Base-by-base conservation (phyloP, 37 sponge, comb jelly and placozoan species). In the Beroe forskalii region DNA sequence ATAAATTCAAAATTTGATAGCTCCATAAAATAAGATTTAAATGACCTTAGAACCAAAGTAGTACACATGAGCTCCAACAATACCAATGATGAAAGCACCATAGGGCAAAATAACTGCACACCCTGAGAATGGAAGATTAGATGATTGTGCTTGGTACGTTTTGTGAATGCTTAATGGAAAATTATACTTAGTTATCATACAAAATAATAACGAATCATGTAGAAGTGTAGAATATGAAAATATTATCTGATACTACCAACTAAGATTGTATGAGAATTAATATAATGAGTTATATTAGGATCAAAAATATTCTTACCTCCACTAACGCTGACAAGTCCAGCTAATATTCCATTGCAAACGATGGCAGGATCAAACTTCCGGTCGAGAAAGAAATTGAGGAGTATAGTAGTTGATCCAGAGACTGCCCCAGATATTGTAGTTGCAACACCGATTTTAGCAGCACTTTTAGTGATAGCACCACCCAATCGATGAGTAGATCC, bases 51-150 rank as follows among this genome's bases (percentile, higher is more conserved):
- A 80, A 14, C 86, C 55, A 38, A 80, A 80, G 55, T 80, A 80
- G 86, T 80, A 80, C 3, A 80, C 86, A 25, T 80, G 86, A 44
- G 86, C 86, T 80, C 86, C 86, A 80, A 80, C 41, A 20, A 80
- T 25, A n/a, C 86, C 86, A 24, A 80, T 80, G 28, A 80, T 43
- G 35, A 80, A 41, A 9, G 86, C 48, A 1, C 30, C 60, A 24
- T 80, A 80, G 17, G 86, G 86, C 27, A 37, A 20, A 0, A 80
- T 55, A 40, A 80, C 44, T 23, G 86, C 44, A 43, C 86, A 80
- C 4, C n/a, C 86, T 80, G 86, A 80, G 20, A 44, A 66, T 14
- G 20, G 8, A 8, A n/a, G 28, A 25, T n/a, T n/a, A n/a, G 67
- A n/a, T 66, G 6, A n/a, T n/a, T n/a, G 8, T 25, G 20, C 28